Evolutionary conservation across 2,797 vertebrate species (phyloP).

Genomic region (Antrozous pallidus): DNA sequence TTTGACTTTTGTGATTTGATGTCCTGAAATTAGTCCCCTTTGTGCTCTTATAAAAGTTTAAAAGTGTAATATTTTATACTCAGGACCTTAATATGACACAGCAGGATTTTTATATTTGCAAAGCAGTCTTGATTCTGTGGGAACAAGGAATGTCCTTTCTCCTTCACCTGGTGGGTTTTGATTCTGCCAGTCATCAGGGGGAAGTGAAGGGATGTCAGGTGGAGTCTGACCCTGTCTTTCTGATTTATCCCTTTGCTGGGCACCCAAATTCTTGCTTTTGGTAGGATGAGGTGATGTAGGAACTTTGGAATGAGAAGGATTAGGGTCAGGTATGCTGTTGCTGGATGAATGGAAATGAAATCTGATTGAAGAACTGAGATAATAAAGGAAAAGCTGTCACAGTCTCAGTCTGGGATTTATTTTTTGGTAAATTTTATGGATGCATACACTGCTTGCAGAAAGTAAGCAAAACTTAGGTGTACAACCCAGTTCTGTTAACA

Average conservation of each 20-base stretch:
- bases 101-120: not conserved
- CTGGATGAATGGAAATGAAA: not conserved
- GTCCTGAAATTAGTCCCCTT: not conserved
- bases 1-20: not conserved
- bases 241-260: not conserved
- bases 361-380: not conserved
- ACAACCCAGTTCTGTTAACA: not conserved
- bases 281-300: not conserved
- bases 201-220: not conserved
- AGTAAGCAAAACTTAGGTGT: not conserved
- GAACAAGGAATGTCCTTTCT: not conserved
- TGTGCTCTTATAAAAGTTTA: not conserved
- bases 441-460: not conserved
- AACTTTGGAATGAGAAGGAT: not conserved
- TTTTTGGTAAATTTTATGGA: constrained; percentile 12
- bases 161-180: not conserved
- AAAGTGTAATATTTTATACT: not conserved
- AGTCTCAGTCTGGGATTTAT: not conserved
- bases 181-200: not conserved
- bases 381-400: not conserved
- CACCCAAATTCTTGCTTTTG: not conserved
- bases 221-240: not conserved
- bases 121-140: not conserved
- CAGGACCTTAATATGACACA: not conserved
- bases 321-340: not conserved